Evolutionary conservation across 2,888 invertebrate species (phyloP).

Genomic region (Leuctra nigra): DNA sequence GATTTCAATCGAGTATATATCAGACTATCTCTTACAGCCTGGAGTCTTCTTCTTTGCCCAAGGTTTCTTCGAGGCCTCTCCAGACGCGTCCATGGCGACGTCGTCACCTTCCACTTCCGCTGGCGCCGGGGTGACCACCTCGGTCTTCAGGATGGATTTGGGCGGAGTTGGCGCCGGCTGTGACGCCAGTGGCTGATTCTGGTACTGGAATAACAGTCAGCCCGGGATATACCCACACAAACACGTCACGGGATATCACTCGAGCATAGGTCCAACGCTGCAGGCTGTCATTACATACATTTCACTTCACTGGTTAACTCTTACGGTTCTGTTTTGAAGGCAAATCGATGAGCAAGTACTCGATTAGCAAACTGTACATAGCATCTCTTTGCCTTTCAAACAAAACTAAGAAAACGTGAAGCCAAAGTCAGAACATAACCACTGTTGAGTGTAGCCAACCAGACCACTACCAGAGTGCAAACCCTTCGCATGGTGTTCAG

Average conservation of each 20-base stretch:
- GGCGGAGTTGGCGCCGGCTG: conserved; percentile 29
- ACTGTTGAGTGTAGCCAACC: conserved; percentile 19
- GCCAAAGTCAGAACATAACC: conserved; percentile 23
- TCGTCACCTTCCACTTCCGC: background rate
- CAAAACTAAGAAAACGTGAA: conserved; percentile 19
- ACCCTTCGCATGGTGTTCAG: conserved; percentile 29
- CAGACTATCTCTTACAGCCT: conserved; percentile 25
- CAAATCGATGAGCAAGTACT: conserved; percentile 11
- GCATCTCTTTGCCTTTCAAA: conserved; percentile 12
- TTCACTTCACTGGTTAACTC: conserved; percentile 11
- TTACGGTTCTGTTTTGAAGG: conserved; percentile 10
- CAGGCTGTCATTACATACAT: conserved; percentile 9
- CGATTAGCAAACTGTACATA: background rate
- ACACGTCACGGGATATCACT: conserved; percentile 29
- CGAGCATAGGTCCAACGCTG: conserved; percentile 26
- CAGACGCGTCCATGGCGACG: background rate
- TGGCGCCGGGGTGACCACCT: background rate
- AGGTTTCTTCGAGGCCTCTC: conserved; percentile 1
- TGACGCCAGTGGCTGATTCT: conserved; percentile 35
- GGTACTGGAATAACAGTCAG: conserved; percentile 32
- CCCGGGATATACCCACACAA: conserved; percentile 31
- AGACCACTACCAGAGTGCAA: conserved; percentile 29
- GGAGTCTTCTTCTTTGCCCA: conserved; percentile 27
- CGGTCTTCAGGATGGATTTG: conserved; percentile 18
- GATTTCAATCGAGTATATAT: background rate